Conservation (phyloP, 2,113 vertebrate species). For the Xiphophorus maculatus region DNA sequence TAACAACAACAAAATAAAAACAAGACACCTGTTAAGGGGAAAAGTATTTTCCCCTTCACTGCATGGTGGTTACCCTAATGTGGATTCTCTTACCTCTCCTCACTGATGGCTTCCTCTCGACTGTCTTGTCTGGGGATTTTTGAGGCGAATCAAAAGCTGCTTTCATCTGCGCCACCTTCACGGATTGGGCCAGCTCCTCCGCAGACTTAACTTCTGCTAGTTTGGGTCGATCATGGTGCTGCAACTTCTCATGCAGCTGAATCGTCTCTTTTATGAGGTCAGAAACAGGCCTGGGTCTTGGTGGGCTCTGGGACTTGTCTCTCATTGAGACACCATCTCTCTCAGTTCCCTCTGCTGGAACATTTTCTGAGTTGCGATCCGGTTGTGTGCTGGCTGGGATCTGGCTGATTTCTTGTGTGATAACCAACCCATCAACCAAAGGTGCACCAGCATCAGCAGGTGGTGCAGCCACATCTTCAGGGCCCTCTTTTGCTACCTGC, state of each 20-base stretch:
- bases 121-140: constrained; percentile 71
- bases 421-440: constrained; percentile 5
- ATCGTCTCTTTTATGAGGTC: constrained; percentile 80
- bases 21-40: too few relatives aligned
- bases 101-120: constrained; percentile 75
- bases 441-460: constrained; percentile 9
- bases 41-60: too few relatives aligned
- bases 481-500: constrained; percentile 19
- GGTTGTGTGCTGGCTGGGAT: constrained; percentile 24
- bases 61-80: too few relatives aligned
- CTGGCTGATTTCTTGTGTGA: constrained; percentile 38
- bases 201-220: constrained; percentile 59
- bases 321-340: constrained; percentile 26
- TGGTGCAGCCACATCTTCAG: constrained; percentile 9
- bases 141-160: constrained; percentile 77
- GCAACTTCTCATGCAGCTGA: constrained; percentile 77
- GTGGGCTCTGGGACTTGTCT: constrained; percentile 41
- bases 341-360: constrained; percentile 17
- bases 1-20: too few relatives aligned
- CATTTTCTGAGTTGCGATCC: constrained; percentile 30
- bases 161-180: constrained; percentile 82
- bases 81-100: constrained; percentile 76
- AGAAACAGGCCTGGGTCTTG: constrained; percentile 73
- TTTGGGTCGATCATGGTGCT: constrained; percentile 71
- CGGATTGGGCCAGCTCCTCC: constrained; percentile 72